Base-by-base conservation (phyloP, 2,888 invertebrate species). In the Drosophila fungiperda region DNA sequence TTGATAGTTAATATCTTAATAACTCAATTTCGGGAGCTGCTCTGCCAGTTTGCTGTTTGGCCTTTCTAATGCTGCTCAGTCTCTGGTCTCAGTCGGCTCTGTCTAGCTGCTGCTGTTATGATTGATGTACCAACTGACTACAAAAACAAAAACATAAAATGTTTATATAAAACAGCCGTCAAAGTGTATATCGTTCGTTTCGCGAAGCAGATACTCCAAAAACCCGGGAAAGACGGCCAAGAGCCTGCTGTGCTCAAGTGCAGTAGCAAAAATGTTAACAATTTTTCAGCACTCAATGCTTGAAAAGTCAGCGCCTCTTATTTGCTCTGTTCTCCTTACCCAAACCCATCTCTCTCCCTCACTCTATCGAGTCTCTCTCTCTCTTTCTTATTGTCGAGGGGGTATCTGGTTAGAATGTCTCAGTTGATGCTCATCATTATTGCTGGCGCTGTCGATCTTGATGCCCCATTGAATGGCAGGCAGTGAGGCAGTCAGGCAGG, bases 191-290 rank as follows among this genome's bases (percentile, higher is more conserved):
- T 38, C 65, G 48, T 12, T 26, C 35, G n/a, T 32, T 12, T n/a
- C 12, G n/a, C 40, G 29, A 33, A 32, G 17, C 62, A 23, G 42
- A 42, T 66, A 54, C 54, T 49, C 48, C 38, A 55, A 49, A 68
- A 66, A 66, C 49, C 58, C 53, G 45, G 17, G 33, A 26, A 26
- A 59, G 54, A 62, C 45, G 52, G 42, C 55, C 23, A 42, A 52
- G 33, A 57, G 61, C 55, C 38, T 38, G 55, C 59, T 29, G 20
- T 64, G 77, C 78, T 87, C 87, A 89, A 89, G 87, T 89, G 89
- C 87, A 87, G 87, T 87, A 87, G 87, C 87, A 84, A 89, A 86
- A 87, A 87, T 89, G 81, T 87, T 83, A 87, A 87, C 84, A 87
- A 87, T 89, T 87, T 88, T 87, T 85, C 78, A 86, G 86, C 82